Conservation (phyloP, 2,113 vertebrate genomes). For the Dromaius novaehollandiae region DNA sequence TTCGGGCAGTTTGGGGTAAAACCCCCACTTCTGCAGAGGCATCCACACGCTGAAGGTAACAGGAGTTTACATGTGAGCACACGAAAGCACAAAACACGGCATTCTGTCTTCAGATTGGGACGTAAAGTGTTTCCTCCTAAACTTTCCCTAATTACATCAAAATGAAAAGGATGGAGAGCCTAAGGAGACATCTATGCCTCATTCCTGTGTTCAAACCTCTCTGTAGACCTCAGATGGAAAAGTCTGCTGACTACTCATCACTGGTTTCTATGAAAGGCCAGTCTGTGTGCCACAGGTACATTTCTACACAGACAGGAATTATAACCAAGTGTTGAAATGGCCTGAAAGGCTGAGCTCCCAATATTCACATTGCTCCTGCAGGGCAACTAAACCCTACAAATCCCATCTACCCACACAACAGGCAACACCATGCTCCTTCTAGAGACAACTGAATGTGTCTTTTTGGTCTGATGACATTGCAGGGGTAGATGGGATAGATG, state of each 20-base stretch:
- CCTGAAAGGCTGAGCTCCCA: background rate
- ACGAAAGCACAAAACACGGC: fast-evolving
- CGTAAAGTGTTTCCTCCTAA: background rate
- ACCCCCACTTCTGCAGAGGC: fast-evolving
- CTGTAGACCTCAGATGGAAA: fast-evolving
- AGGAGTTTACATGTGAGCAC: background rate
- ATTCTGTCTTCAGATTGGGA: background rate
- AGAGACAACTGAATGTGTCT: background rate
- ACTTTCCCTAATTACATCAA: background rate
- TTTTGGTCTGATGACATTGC: background rate
- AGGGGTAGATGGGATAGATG: background rate
- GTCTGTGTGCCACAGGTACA: background rate
- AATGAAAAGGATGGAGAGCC: background rate
- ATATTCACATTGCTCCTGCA: fast-evolving
- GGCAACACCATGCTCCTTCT: background rate
- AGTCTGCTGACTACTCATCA: background rate
- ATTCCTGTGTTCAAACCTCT: background rate
- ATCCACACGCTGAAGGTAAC: fast-evolving
- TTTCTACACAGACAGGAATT: background rate
- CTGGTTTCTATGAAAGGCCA: background rate
- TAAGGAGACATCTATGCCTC: fast-evolving
- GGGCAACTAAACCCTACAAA: background rate
- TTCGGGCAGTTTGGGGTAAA: background rate
- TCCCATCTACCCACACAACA: background rate
- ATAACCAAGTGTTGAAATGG: background rate